Base-by-base conservation (phyloP, 2,888 invertebrate species). In the Loripinus fragilis region DNA sequence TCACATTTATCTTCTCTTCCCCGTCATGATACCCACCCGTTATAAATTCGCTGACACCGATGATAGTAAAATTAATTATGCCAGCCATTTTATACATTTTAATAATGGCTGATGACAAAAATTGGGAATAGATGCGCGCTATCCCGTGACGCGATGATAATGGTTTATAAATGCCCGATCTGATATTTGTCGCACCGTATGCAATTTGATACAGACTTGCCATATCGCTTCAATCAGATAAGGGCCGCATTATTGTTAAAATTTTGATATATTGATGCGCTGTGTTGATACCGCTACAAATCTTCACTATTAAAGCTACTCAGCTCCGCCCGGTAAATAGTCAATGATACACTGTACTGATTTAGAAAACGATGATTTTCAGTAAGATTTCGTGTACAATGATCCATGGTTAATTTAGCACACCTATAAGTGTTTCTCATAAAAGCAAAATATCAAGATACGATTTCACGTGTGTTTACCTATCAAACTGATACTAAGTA, bases 101-200 rank as follows among this genome's bases (percentile, higher is more conserved):
- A 60, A 60, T 8, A 60, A 60, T 60, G 33, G 60, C 10, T 60
- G 30, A 20, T 60, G 60, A 60, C 60, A 60, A 60, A 60, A 60
- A 60, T 28, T 10, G 33, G 60, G 60, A 60, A 60, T 60, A 33
- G 60, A 60, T 60, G 60, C 60, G 60, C 60, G 60, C 60, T 60
- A 60, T 60, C 60, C 60, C 60, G 60, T 60, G 60, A 60, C 60
- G 60, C 20, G 23, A 60, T 10, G 33, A 60, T 60, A 60, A 60
- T 60, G 33, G 60, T 60, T 60, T 60, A 60, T 60, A 60, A 60
- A 60, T 60, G 73, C 71, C 60, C 55, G 23, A 73, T 76, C 80
- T 30, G 73, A 71, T 60, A 60, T 60, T 10, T 33, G 60, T 15
- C 60, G 17, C 33, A 60, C 33, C 60, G 60, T 20, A 33, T 60